phyloP scores from a whole-genome alignment of 2,888 invertebrate species.

The Geotrupes spiniger region DNA sequence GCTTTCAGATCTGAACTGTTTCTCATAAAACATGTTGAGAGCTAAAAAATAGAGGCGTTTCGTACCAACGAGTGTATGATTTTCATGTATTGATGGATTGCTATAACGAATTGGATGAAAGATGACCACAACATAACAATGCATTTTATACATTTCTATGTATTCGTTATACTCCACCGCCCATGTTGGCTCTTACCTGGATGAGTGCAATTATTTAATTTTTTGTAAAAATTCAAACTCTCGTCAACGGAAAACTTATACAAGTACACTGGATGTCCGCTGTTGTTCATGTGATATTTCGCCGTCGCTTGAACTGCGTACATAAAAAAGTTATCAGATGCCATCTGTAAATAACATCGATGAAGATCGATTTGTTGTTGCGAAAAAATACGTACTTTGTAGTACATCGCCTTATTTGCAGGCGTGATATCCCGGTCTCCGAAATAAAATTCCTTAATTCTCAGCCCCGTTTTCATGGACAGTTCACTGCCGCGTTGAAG shows the following conservation, averaged over 20 bases:
- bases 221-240: conserved; percentile 24
- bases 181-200: no score
- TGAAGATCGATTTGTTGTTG: neutral
- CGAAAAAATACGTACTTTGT: conserved; percentile 27
- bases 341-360: conserved; percentile 8
- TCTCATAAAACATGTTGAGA: no score
- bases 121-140: no score
- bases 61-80: no score
- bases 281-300: neutral
- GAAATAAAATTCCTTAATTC: conserved; percentile 50
- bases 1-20: no score
- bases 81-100: no score
- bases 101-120: no score
- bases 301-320: conserved; percentile 1
- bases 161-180: no score
- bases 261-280: conserved; percentile 21
- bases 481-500: conserved; percentile 35
- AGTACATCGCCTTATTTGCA: conserved; percentile 46
- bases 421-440: conserved; percentile 45
- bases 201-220: conserved; percentile 7
- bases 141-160: no score
- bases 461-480: conserved; percentile 39
- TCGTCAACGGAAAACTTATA: conserved; percentile 29
- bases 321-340: conserved; percentile 6
- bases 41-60: no score